Percentiles rank a stretch among this genome's conserved stretches.
phyloP scores from a whole-genome alignment of 2,113 vertebrate genomes.

The Rostratula benghalensis region DNA sequence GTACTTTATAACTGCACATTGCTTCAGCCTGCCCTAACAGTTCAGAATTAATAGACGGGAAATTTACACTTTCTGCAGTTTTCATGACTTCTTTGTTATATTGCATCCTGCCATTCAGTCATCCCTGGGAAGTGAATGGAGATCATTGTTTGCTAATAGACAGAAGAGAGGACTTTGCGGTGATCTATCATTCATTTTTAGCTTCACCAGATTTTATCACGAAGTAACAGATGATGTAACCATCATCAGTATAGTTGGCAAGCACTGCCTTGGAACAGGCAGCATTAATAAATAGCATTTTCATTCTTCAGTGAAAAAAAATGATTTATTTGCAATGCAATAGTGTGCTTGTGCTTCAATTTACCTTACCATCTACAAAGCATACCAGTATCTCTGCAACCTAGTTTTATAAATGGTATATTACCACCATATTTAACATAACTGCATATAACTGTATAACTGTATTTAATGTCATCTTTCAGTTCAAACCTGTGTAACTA shows the following conservation, averaged over 20 bases:
- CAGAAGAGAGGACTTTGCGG: background rate
- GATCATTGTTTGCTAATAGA: background rate
- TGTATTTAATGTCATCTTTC: background rate
- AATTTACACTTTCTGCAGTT: background rate
- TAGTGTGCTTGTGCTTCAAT: background rate
- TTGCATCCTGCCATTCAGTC: conserved; percentile 1
- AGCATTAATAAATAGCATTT: background rate
- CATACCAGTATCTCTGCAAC: background rate
- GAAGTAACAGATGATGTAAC: background rate
- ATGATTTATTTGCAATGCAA: background rate
- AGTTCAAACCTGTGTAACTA: background rate
- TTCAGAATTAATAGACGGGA: background rate
- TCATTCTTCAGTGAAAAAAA: background rate
- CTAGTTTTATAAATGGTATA: background rate
- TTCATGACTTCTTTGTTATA: background rate
- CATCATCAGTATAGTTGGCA: background rate
- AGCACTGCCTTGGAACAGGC: background rate
- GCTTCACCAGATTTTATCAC: background rate
- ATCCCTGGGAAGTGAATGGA: background rate
- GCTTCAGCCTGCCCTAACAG: background rate
- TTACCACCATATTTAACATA: background rate
- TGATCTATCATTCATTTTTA: background rate
- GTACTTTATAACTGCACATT: background rate
- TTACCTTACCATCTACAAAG: background rate
- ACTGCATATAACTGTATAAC: too few relatives aligned